phyloP scores from a whole-genome alignment of 2,113 vertebrate species.

The Pteruthius melanotis region DNA sequence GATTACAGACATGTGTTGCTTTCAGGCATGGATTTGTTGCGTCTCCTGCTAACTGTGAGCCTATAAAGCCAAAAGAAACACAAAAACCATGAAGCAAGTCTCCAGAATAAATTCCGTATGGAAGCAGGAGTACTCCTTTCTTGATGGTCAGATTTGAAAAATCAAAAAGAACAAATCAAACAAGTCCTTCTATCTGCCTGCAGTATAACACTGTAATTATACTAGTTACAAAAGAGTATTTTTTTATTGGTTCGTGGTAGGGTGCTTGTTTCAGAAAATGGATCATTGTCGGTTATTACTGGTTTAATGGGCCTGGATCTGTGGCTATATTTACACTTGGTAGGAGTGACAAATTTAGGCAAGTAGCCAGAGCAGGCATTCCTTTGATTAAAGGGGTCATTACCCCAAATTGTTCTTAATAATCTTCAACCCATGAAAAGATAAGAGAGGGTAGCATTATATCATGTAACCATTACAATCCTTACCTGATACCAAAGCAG shows the following conservation, averaged over 20 bases:
- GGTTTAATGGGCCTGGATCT: not conserved
- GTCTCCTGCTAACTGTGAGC: constrained; percentile 35
- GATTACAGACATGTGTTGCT: constrained; percentile 86
- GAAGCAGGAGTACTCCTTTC: not conserved
- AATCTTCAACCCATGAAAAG: not conserved
- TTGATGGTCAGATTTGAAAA: not conserved
- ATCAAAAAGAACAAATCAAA: not conserved
- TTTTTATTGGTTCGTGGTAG: not conserved
- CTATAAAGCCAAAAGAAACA: constrained; percentile 27
- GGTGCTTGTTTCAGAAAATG: not conserved
- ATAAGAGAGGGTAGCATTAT: not conserved
- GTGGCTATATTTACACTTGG: not conserved
- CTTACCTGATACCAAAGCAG: constrained; percentile 81
- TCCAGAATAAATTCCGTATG: not conserved
- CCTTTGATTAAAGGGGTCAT: not conserved
- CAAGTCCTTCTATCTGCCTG: not conserved
- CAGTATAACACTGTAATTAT: not conserved
- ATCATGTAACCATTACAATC: not conserved
- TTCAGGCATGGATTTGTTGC: constrained; percentile 86
- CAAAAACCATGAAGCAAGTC: not conserved
- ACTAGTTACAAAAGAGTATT: not conserved
- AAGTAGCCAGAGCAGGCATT: not conserved
- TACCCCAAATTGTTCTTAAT: not conserved
- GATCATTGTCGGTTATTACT: not conserved
- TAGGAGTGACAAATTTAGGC: not conserved